A percentile compares a stretch with the other conserved stretches of the same genome.
Conservation (phyloP, 2,888 invertebrate species). For the Chaitophorus viminalis region DNA sequence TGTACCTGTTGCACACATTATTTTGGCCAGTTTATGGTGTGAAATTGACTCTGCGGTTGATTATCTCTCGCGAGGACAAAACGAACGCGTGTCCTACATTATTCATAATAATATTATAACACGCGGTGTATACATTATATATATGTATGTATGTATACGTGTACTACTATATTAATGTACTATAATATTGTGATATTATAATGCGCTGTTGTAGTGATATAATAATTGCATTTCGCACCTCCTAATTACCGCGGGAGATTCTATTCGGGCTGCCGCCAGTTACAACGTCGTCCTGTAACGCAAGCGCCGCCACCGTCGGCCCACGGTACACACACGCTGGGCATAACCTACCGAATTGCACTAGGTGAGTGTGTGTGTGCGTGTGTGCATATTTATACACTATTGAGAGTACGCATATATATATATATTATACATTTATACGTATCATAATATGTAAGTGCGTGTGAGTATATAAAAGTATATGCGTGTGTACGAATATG, state of each 20-base stretch:
- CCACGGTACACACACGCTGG: background rate
- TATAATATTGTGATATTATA: background rate
- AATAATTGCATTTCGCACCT: constrained; percentile 22
- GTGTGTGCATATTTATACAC: background rate
- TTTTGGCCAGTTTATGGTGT: background rate
- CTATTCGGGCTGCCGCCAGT: background rate
- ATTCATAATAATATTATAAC: background rate
- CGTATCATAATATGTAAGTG: background rate
- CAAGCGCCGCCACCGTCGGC: constrained; percentile 3
- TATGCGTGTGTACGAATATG: background rate
- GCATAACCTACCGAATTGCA: too few species aligned
- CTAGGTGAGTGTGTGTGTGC: too few species aligned
- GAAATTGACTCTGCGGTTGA: background rate
- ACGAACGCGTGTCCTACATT: background rate
- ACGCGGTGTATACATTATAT: background rate
- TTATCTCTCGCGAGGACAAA: background rate
- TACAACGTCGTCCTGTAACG: background rate
- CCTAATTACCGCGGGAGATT: constrained; percentile 20
- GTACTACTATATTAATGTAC: background rate
- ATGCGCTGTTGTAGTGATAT: too few species aligned
- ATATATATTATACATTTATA: background rate
- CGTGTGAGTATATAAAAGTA: constrained; percentile 2
- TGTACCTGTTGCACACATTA: background rate
- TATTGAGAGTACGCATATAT: too few species aligned
- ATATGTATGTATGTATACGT: background rate